phyloP scores from a whole-genome alignment of 2,888 invertebrate species.

The Megaustenia siamemsis region DNA sequence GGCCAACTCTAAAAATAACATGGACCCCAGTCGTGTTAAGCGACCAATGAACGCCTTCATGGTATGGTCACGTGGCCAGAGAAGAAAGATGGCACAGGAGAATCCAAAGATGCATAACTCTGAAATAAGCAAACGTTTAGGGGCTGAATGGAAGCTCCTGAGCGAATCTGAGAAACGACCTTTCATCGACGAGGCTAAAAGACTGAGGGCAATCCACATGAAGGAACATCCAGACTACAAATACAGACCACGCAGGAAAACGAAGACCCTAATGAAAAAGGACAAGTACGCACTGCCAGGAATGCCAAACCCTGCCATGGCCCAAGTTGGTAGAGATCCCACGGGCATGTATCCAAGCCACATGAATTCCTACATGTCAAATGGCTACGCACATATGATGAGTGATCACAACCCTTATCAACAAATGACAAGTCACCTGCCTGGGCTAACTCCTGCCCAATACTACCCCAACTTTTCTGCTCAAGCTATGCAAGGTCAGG shows the following conservation, averaged over 20 bases:
- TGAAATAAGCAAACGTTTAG: slow-evolving; percentile 96
- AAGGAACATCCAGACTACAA: slow-evolving; percentile 99
- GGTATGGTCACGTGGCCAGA: slow-evolving; percentile 96
- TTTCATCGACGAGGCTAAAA: slow-evolving; percentile 98
- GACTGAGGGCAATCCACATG: slow-evolving; percentile 98
- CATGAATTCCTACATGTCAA: slow-evolving; percentile 95
- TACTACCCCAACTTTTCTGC: slow-evolving; percentile 85
- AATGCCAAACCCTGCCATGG: slow-evolving; percentile 75
- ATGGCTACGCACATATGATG: slow-evolving; percentile 90
- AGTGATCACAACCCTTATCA: slow-evolving; percentile 87
- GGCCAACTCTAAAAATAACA: slow-evolving; percentile 52
- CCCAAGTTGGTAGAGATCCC: slow-evolving; percentile 78
- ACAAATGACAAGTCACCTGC: slow-evolving; percentile 81
- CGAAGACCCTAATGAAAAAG: slow-evolving; percentile 91
- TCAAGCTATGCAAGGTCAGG: slow-evolving; percentile 75
- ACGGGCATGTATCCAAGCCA: slow-evolving; percentile 80
- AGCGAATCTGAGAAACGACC: slow-evolving; percentile 97
- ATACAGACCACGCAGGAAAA: slow-evolving; percentile 96
- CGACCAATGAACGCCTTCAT: slow-evolving; percentile 99
- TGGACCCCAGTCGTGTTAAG: slow-evolving; percentile 88
- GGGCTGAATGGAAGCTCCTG: slow-evolving; percentile 98
- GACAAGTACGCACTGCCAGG: slow-evolving; percentile 85
- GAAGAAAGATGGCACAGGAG: slow-evolving; percentile 98
- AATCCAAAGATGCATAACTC: slow-evolving; percentile 99
- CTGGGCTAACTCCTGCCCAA: slow-evolving; percentile 71